Evolutionary conservation across 2,797 vertebrate species (phyloP), one percentile per base, ranked within the genome.

Genomic region (Syndactyla subalaris): DNA sequence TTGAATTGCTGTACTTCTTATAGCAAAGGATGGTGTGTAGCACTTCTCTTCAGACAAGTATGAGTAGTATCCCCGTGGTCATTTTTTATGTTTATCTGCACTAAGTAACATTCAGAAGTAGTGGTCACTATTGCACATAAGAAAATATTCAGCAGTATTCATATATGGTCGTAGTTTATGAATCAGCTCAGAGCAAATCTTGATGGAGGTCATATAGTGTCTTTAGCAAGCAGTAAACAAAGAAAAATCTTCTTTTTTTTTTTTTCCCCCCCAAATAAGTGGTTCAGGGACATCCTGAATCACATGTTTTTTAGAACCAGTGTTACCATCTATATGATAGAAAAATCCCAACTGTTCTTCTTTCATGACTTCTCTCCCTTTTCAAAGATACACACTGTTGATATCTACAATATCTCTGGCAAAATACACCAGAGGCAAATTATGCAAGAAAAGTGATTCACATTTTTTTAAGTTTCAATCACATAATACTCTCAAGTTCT

Each of bases 1-100:
- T 41, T 36, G 21, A 67, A 68, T 43, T 80, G 22, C 6, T 49
- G 14, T 30, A 24, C 29, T 68, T 55, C 26, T 52, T 68, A 46
- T 7, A 67, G 11, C 27, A 85, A 79, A 83, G 16, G 6, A 36
- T 52, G 15, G 45, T 52, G 16, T 30, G 32, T 38, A 73, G 6
- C 41, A 39, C 43, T 88, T 76, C 14, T 75, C 26, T 68, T 72
- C 55, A 79, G 15, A 61, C 10, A 57, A 79, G 6, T 15, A 48
- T 0, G 0, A 80, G 5, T 10, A 34, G 32, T 26, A 55, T 5
- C 26, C 5, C 6, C 29, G 12, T 14, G 9, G 14, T 20, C 5
- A 52, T 22, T 57, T 81, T 57, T 57, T 51, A 32, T 27, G 13
- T 13, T 59, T 71, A 4, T n/a, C 38, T 76, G 5, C 36, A 72